A percentile compares a stretch with the other conserved stretches of the same genome.
phyloP scores from a whole-genome alignment of 2,113 vertebrate genomes.

The Rhynchomys soricoides region DNA sequence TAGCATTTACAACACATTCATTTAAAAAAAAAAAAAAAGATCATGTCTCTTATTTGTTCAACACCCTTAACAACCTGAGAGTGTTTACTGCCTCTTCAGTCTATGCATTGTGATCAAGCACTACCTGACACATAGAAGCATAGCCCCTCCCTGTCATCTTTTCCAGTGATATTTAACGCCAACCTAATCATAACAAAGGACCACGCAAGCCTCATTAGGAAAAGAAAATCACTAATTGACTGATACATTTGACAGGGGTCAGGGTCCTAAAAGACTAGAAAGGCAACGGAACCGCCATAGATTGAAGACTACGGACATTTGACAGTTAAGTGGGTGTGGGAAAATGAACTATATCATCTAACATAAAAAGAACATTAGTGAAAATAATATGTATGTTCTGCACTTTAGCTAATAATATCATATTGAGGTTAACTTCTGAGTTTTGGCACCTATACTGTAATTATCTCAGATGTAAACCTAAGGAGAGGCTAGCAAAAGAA shows the following conservation, averaged over 20 bases:
- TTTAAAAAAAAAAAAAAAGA: no score
- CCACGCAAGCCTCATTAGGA: not conserved
- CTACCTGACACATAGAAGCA: not conserved
- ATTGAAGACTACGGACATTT: not conserved
- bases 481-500: not conserved
- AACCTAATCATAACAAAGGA: not conserved
- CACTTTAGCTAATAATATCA: not conserved
- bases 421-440: not conserved
- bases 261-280: not conserved
- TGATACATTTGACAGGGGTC: not conserved
- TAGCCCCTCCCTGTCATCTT: not conserved
- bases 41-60: not conserved
- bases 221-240: not conserved
- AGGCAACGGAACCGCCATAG: not conserved
- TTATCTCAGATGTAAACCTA: not conserved
- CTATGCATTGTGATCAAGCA: not conserved
- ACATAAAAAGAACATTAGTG: not conserved
- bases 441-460: not conserved
- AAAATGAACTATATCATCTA: not conserved
- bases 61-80: not conserved
- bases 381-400: not conserved
- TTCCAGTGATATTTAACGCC: not conserved
- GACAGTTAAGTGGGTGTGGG: not conserved
- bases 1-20: no score
- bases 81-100: not conserved